These are phyloP conservation scores for Taenaris catops DNA, from an alignment of 2,888 invertebrate genomes.

Conservation along the genomic window DNA sequence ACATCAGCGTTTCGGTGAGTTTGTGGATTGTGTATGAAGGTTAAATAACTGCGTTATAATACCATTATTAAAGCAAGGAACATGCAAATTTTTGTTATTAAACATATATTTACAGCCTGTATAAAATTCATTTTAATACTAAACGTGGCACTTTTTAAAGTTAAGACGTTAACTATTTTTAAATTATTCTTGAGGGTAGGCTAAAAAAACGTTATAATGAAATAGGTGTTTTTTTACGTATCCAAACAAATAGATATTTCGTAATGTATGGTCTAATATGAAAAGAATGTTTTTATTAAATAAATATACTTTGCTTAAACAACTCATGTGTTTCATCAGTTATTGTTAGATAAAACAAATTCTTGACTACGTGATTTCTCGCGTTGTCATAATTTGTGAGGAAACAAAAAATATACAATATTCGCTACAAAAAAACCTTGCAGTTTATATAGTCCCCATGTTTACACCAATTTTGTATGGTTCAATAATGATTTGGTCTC, in stretches of 20 bases:
- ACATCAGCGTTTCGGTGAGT: too few relatives aligned
- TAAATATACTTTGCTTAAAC: too few relatives aligned
- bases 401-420: too few relatives aligned
- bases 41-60: too few relatives aligned
- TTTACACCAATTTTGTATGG: too few relatives aligned
- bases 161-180: slow-evolving; percentile 18
- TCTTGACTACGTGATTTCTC: not conserved
- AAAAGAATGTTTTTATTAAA: too few relatives aligned
- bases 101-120: slow-evolving; percentile 5
- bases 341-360: not conserved
- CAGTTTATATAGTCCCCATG: too few relatives aligned
- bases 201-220: not conserved
- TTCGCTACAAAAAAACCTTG: too few relatives aligned
- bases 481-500: too few relatives aligned
- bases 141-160: slow-evolving; percentile 9
- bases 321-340: not conserved
- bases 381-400: too few relatives aligned
- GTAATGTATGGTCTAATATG: not conserved
- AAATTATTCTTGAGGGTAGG: slow-evolving; percentile 7
- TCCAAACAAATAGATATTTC: not conserved
- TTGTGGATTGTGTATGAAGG: too few relatives aligned
- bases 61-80: too few relatives aligned
- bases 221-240: not conserved
- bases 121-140: slow-evolving; percentile 1
- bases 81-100: not conserved